Base-by-base conservation (phyloP, 2,888 invertebrate species). In the Shargacucullia verbasci region DNA sequence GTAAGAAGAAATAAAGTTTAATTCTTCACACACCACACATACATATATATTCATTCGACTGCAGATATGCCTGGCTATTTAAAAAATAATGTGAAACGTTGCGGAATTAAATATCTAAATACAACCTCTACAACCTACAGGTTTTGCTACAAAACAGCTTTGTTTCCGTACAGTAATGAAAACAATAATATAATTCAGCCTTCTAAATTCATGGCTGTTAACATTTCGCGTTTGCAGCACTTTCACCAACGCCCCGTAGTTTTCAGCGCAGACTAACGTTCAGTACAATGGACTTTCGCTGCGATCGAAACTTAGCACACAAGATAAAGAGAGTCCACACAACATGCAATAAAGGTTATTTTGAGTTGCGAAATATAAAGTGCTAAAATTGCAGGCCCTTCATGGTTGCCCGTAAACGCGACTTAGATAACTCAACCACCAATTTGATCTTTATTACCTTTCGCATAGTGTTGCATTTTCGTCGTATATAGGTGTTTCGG, bases 361-460 rank as follows among this genome's bases (percentile, higher is more conserved):
- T 88, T 83, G 49, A 61, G 59, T 69, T 79, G 79, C 60, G 43
- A 56, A 66, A 53, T 40, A 60, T 54, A 69, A 74, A 73, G 74
- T 75, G 82, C 82, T 86, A 81, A 87, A 87, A 89, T 81, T 87
- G 82, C 85, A 86, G 81, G 84, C 81, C 83, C 81, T 87, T 85
- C 80, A 82, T 78, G 80, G 77, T 80, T 79, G 77, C 78, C 83
- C 83, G 85, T 88, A 89, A 88, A 90, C 78, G 78, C 77, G 81
- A 80, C 81, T 80, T 76, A 62, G 62, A 38, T 58, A 47, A 40
- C 13, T 40, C 34, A 35, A 47, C 31, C 37, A 25, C 67, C 43
- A 85, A 76, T 82, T 77, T 83, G 68, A 63, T 39, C 78, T 81
- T 73, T 87, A 80, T 67, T 31, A 0, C 37, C 35, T 37, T 13